Base-by-base conservation (phyloP, 2,797 vertebrate species). In the Characodon lateralis region DNA sequence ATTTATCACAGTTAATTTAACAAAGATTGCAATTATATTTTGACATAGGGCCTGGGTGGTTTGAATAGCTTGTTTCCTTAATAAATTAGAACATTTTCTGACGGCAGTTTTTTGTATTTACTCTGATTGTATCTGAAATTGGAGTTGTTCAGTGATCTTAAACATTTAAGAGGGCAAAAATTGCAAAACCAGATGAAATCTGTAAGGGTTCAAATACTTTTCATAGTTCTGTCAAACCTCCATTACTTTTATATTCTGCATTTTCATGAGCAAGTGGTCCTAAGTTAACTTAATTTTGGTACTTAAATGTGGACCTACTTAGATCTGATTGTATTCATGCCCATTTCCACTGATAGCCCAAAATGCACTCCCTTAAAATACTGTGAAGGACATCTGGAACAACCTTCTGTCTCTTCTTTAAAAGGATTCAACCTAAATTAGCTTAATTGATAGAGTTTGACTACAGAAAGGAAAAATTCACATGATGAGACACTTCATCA, bases 261-360 rank as follows among this genome's bases (percentile, higher is more conserved):
- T 65, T 39, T 56, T 76, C 77, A 58, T 68, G 41, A 80, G 53
- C 74, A 82, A 77, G 81, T 85, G 72, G 50, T 83, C 72, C 78
- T 35, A 50, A 78, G 59, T 80, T 81, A 80, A 59, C 56, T 59
- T 76, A 77, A 83, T 68, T 10, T 56, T 31, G 65, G 55, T 51
- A 48, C 84, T 72, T 85, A 50, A 81, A 76, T 81, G 73, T 79
- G 81, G 70, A 90, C 82, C 82, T 87, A 70, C 80, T 77, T 79
- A 78, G 82, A 85, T 86, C 72, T 88, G 87, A 91, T 87, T 92
- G 89, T 89, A 83, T 72, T 81, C 74, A 77, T 90, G 85, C 91
- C 85, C 89, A 84, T 87, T 72, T 89, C 76, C 74, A 59, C 81
- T 77, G 78, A 85, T 81, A 79, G 88, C 78, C 85, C 74, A 85